A percentile compares a stretch with the other conserved stretches of the same genome.
Conservation (phyloP, 2,888 invertebrate species). For the Pterobdella sp. region DNA sequence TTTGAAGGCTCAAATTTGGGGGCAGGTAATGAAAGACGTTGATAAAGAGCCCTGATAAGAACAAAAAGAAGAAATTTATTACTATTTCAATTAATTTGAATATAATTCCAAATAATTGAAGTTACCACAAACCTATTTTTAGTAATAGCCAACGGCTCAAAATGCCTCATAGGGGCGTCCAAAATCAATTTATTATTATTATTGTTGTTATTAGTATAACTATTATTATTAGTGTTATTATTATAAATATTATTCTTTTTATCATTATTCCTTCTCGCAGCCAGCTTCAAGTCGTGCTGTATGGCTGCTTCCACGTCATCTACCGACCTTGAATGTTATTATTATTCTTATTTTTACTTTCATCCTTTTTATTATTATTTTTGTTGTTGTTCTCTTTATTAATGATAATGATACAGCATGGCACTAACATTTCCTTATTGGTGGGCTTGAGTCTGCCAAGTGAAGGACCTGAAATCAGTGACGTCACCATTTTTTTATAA, state of each 20-base stretch:
- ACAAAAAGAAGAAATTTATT: conserved; percentile 6
- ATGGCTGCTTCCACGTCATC: conserved; percentile 39
- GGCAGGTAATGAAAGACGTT: no score
- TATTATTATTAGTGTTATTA: background rate
- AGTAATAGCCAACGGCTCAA: background rate
- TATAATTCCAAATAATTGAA: background rate
- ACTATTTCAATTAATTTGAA: background rate
- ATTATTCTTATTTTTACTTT: no score
- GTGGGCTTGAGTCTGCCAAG: conserved; percentile 35
- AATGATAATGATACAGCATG: no score
- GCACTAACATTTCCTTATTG: conserved; percentile 36
- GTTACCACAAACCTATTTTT: conserved; percentile 20
- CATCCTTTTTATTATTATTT: no score
- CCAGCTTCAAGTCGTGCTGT: conserved; percentile 33
- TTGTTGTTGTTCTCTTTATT: no score
- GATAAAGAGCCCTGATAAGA: background rate
- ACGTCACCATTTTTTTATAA: no score
- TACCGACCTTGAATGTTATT: no score
- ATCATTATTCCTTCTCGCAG: conserved; percentile 5
- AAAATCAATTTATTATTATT: background rate
- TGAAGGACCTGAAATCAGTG: conserved; percentile 34
- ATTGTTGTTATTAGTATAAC: background rate
- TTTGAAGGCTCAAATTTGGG: no score
- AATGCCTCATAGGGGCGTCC: background rate
- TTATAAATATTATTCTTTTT: background rate